phyloP scores from a whole-genome alignment of 1,140 invertebrate genomes.

The Asbolus verrucosus region DNA sequence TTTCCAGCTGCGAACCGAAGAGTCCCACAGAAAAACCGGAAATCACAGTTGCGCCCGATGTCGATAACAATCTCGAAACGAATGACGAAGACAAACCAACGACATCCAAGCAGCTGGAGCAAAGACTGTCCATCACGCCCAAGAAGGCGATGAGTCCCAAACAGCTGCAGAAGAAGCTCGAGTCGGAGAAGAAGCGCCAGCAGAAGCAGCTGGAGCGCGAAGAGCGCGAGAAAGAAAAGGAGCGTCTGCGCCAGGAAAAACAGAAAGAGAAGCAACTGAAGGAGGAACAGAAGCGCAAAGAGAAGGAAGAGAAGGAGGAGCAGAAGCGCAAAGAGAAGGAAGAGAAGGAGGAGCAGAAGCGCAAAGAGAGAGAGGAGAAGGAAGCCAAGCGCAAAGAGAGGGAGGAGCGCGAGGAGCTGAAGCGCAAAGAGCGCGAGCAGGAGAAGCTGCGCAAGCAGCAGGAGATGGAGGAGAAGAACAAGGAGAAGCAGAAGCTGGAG shows the following conservation, averaged over 20 bases:
- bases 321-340: conserved; percentile 63
- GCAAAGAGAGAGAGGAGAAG: conserved; percentile 70
- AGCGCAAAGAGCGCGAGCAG: conserved; percentile 64
- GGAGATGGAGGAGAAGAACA: conserved; percentile 73
- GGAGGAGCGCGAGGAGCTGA: conserved; percentile 63
- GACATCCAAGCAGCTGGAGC: not conserved
- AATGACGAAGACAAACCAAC: not conserved
- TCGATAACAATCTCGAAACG: too few species aligned
- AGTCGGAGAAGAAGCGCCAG: conserved; percentile 68
- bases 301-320: conserved; percentile 67
- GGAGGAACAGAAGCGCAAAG: conserved; percentile 69
- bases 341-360: conserved; percentile 67
- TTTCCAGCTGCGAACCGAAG: conserved; percentile 60
- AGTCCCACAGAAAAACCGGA: conserved; percentile 12
- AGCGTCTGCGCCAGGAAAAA: conserved; percentile 71
- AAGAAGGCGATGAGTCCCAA: conserved; percentile 59
- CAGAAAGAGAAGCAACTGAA: conserved; percentile 67
- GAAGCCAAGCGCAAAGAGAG: conserved; percentile 67
- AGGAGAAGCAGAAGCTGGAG: conserved; percentile 70
- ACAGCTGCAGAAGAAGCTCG: conserved; percentile 67
- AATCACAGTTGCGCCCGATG: not conserved
- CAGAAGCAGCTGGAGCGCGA: conserved; percentile 68
- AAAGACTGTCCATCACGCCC: conserved; percentile 46
- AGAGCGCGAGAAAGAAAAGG: conserved; percentile 67
- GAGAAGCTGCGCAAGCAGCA: conserved; percentile 69